These are phyloP conservation scores for Drosophila subsilvestris DNA, from an alignment of 2,888 invertebrate species.

Conservation along the genomic window DNA sequence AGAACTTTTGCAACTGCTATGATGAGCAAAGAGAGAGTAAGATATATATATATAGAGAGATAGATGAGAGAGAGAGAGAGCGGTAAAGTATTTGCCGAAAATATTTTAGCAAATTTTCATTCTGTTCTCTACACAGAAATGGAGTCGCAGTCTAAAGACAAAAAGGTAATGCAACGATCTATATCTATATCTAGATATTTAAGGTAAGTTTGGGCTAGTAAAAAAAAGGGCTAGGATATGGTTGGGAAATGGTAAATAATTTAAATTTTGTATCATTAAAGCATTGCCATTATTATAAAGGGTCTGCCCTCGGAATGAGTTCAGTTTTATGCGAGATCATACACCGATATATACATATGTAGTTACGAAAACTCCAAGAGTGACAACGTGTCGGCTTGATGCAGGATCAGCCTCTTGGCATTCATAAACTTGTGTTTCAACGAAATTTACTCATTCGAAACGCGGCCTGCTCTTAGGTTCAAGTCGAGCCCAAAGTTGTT, in stretches of 20 bases:
- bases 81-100: slow-evolving; percentile 40
- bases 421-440: slow-evolving; percentile 53
- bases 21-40: slow-evolving; percentile 26
- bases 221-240: too few relatives aligned
- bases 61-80: slow-evolving; percentile 1
- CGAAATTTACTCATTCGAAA: slow-evolving; percentile 42
- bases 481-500: slow-evolving; percentile 8
- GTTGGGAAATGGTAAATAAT: too few relatives aligned
- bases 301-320: too few relatives aligned
- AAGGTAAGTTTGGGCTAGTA: too few relatives aligned
- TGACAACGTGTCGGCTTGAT: not conserved
- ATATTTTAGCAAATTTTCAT: slow-evolving; percentile 22
- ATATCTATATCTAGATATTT: too few relatives aligned
- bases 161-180: not conserved
- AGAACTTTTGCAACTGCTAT: slow-evolving; percentile 44
- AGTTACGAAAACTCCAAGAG: not conserved
- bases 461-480: not conserved
- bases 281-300: too few relatives aligned
- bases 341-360: too few relatives aligned
- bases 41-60: not conserved
- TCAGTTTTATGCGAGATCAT: too few relatives aligned
- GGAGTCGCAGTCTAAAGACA: not conserved
- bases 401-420: not conserved
- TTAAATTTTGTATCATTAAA: too few relatives aligned
- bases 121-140: not conserved